phyloP scores from a whole-genome alignment of 1,140 invertebrate species.

The Lerema accius region DNA sequence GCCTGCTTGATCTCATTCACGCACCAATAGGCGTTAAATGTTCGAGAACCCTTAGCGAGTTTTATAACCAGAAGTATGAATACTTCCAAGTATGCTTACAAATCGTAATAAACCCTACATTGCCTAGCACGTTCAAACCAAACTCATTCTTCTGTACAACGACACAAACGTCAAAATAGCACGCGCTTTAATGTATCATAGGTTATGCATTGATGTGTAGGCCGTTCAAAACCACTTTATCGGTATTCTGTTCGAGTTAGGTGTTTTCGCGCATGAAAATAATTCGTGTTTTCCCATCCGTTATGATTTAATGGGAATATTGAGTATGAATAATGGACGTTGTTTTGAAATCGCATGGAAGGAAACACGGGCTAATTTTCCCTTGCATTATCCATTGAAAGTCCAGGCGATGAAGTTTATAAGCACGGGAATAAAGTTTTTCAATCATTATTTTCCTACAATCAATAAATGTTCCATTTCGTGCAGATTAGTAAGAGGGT shows the following conservation, averaged over 20 bases:
- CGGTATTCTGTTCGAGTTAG: conserved; percentile 18
- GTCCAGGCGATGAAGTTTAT: neutral
- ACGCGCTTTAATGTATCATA: conserved; percentile 7
- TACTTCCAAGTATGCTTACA: conserved; percentile 27
- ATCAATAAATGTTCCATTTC: too few relatives aligned
- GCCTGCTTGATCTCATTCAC: conserved; percentile 15
- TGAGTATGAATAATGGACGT: conserved; percentile 28
- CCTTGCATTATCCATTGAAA: conserved; percentile 15
- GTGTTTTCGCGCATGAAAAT: conserved; percentile 29
- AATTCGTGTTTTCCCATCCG: conserved; percentile 31
- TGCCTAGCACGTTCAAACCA: neutral
- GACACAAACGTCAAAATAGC: neutral
- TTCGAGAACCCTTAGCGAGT: conserved; percentile 20
- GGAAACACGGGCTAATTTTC: conserved; percentile 11
- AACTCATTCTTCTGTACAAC: neutral
- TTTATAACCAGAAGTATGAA: conserved; percentile 31
- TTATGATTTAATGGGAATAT: conserved; percentile 36
- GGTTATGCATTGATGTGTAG: conserved; percentile 23
- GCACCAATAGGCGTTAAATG: conserved; percentile 27
- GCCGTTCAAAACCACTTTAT: conserved; percentile 30
- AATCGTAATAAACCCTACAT: conserved; percentile 21
- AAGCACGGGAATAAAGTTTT: neutral
- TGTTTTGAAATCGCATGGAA: conserved; percentile 31
- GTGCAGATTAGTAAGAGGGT: too few relatives aligned
- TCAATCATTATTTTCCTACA: too few relatives aligned